Evolutionary conservation across 2,113 vertebrate genomes (phyloP).

Genomic region (Platysternon megacephalum): DNA sequence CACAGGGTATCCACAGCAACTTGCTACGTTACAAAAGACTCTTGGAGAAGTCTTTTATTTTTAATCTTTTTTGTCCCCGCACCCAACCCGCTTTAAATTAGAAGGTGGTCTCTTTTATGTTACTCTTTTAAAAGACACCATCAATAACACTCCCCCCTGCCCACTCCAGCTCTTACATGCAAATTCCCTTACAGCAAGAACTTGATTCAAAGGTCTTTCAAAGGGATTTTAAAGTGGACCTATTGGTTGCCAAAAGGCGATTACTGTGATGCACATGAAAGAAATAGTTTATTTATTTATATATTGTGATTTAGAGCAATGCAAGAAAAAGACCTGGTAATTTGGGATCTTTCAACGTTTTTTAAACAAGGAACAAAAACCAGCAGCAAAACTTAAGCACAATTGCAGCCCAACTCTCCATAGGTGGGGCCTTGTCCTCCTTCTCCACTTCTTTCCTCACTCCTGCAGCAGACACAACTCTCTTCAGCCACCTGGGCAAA

Average conservation of each 20-base stretch:
- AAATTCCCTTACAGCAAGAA: not conserved
- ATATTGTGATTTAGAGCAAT: slow-evolving; percentile 11
- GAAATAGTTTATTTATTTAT: slow-evolving; percentile 9
- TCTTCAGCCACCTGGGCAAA: not conserved
- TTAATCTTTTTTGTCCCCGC: slow-evolving; percentile 5
- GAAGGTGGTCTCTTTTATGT: not conserved
- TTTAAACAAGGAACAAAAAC: slow-evolving; percentile 1
- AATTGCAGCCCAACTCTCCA: not conserved
- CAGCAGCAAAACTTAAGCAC: not conserved
- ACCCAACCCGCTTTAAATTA: slow-evolving; percentile 17
- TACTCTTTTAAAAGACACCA: slow-evolving; percentile 3
- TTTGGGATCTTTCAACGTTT: not conserved
- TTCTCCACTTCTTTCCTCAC: not conserved
- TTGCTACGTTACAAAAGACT: not conserved
- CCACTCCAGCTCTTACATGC: not conserved
- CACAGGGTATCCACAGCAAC: slow-evolving; percentile 11
- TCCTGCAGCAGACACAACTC: not conserved
- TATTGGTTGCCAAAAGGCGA: not conserved
- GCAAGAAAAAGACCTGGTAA: not conserved
- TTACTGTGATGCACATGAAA: not conserved
- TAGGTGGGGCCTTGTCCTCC: not conserved
- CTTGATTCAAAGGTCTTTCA: not conserved
- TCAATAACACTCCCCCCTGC: not conserved
- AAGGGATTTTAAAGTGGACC: not conserved
- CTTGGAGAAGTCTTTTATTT: slow-evolving; percentile 24